These are phyloP conservation scores for Anguilla rostrata DNA, from an alignment of 2,113 vertebrate genomes.

Conservation along the genomic window DNA sequence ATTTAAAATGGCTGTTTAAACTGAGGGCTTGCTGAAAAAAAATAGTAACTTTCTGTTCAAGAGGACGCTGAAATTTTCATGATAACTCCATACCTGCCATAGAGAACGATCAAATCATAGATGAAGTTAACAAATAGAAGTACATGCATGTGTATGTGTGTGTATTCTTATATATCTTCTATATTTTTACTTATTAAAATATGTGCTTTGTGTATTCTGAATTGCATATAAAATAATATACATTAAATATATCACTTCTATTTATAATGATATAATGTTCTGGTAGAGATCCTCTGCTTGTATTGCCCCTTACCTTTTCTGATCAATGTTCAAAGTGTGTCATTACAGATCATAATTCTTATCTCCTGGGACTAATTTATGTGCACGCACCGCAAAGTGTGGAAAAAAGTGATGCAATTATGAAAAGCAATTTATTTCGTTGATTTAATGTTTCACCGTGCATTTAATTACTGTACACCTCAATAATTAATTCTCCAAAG, in stretches of 20 bases:
- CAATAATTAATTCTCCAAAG: conserved; percentile 61
- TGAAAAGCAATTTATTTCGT: conserved; percentile 72
- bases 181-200: not conserved
- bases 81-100: not conserved
- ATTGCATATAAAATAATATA: not conserved
- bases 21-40: not conserved
- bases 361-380: not conserved
- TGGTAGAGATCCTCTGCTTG: not conserved
- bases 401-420: conserved; percentile 50
- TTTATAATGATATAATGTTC: not conserved
- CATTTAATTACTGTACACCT: conserved; percentile 64
- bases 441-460: conserved; percentile 67
- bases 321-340: not conserved
- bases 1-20: not conserved
- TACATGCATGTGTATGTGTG: not conserved
- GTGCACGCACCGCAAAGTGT: not conserved
- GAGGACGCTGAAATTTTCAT: not conserved
- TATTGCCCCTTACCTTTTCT: not conserved
- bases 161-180: not conserved
- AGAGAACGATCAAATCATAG: not conserved
- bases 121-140: not conserved
- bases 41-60: not conserved
- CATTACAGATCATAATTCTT: not conserved
- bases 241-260: not conserved
- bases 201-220: not conserved